A percentile compares a stretch with the other conserved stretches of the same genome.
Evolutionary conservation across 2,113 vertebrate genomes (phyloP).

Genomic region (Python bivittatus): DNA sequence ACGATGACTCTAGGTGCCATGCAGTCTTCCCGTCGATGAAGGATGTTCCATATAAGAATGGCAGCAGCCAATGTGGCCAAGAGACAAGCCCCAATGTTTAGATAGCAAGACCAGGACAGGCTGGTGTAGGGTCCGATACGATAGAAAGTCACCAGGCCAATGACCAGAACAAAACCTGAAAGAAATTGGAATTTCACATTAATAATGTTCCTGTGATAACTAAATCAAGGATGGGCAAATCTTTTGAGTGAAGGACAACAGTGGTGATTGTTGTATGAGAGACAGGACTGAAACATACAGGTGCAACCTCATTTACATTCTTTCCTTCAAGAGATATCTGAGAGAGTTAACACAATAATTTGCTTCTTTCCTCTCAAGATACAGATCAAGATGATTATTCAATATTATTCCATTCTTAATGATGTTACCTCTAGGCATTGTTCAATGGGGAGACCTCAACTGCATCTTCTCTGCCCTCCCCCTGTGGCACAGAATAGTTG

Average conservation of each 20-base stretch:
- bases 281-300: neutral
- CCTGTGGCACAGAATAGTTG: neutral
- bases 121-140: slow-evolving; percentile 90
- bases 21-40: slow-evolving; percentile 95
- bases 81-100: slow-evolving; percentile 93
- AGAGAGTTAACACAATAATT: neutral
- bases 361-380: neutral
- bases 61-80: slow-evolving; percentile 91
- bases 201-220: neutral
- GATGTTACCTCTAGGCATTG: neutral
- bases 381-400: neutral
- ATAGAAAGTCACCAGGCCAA: slow-evolving; percentile 96
- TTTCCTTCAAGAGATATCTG: neutral
- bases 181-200: neutral
- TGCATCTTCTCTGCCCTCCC: neutral
- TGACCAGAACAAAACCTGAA: slow-evolving; percentile 94
- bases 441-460: neutral
- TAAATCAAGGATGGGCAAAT: neutral
- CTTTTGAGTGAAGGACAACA: neutral
- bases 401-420: neutral
- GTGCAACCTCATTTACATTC: neutral
- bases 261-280: neutral
- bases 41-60: slow-evolving; percentile 96
- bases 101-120: slow-evolving; percentile 96
- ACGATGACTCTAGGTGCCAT: slow-evolving; percentile 88